These are phyloP conservation scores for Cataglyphis hispanica DNA, from an alignment of 1,140 invertebrate species.

Conservation along the genomic window DNA sequence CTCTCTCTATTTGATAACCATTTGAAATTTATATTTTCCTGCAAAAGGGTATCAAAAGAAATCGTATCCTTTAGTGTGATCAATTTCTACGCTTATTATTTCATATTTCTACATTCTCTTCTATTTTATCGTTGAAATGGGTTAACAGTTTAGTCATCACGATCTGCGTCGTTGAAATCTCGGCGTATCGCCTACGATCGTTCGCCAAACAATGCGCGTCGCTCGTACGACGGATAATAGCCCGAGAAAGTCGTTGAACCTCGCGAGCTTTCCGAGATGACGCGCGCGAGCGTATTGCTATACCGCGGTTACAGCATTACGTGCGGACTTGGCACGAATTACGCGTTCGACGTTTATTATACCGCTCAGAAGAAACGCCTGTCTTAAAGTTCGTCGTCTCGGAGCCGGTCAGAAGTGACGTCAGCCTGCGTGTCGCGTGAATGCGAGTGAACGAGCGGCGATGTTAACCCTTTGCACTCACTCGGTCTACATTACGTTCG, in stretches of 20 bases:
- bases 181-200: constrained; percentile 56
- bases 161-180: constrained; percentile 51
- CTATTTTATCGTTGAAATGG: constrained; percentile 16
- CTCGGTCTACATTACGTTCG: constrained; percentile 53
- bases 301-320: constrained; percentile 51
- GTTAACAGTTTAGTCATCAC: constrained; percentile 48
- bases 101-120: neutral
- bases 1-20: neutral
- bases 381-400: constrained; percentile 63
- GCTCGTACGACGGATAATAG: constrained; percentile 53
- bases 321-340: constrained; percentile 61
- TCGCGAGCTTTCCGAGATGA: constrained; percentile 61
- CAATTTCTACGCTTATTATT: neutral
- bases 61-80: neutral
- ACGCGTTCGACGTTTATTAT: constrained; percentile 62
- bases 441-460: constrained; percentile 27
- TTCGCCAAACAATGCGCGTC: constrained; percentile 63
- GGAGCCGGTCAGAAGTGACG: constrained; percentile 57
- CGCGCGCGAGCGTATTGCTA: constrained; percentile 43
- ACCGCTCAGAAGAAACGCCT: constrained; percentile 53
- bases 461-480: constrained; percentile 61
- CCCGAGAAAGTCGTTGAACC: constrained; percentile 57
- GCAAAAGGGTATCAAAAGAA: neutral
- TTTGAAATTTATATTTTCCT: neutral
- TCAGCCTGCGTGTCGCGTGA: constrained; percentile 45